phyloP scores from a whole-genome alignment of 2,888 invertebrate genomes.

The Hirtodrosophila histrioides region DNA sequence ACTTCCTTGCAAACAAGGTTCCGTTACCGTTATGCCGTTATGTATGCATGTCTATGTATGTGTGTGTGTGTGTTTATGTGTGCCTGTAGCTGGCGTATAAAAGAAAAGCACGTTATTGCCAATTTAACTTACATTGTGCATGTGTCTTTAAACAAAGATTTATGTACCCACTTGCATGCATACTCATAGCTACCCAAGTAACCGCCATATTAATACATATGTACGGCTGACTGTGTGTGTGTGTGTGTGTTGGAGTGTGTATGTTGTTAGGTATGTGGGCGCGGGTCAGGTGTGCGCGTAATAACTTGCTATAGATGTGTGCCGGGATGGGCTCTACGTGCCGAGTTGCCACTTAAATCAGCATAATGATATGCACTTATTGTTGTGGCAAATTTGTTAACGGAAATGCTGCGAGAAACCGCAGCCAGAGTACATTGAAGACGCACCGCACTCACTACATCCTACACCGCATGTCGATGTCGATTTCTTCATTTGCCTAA shows the following conservation, averaged over 20 bases:
- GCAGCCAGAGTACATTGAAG: slow-evolving; percentile 40
- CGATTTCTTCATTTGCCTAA: slow-evolving; percentile 80
- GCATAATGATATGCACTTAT: slow-evolving; percentile 78
- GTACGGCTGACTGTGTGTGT: slow-evolving; percentile 2
- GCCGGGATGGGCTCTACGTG: slow-evolving; percentile 37
- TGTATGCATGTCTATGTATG: slow-evolving; percentile 36
- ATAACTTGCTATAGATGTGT: slow-evolving; percentile 70
- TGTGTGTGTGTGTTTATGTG: slow-evolving; percentile 16
- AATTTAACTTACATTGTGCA: slow-evolving; percentile 79
- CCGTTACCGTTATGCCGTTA: slow-evolving; percentile 77
- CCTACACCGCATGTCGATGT: slow-evolving; percentile 61
- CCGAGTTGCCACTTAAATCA: slow-evolving; percentile 73
- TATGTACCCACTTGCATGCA: slow-evolving; percentile 80
- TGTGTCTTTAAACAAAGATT: slow-evolving; percentile 79
- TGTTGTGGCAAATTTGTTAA: slow-evolving; percentile 78
- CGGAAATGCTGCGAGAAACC: slow-evolving; percentile 75
- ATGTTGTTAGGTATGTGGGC: slow-evolving; percentile 18
- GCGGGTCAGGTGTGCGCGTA: slow-evolving; percentile 71
- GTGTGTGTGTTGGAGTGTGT: slow-evolving; percentile 12
- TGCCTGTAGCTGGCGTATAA: slow-evolving; percentile 66
- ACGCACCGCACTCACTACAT: slow-evolving; percentile 12
- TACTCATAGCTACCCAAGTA: slow-evolving; percentile 48
- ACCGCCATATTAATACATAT: slow-evolving; percentile 19
- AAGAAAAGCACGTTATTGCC: slow-evolving; percentile 79
- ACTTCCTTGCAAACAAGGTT: slow-evolving; percentile 80